These are phyloP conservation scores for Ganaspis brasiliensis DNA, from an alignment of 2,888 invertebrate species.

Conservation along the genomic window DNA sequence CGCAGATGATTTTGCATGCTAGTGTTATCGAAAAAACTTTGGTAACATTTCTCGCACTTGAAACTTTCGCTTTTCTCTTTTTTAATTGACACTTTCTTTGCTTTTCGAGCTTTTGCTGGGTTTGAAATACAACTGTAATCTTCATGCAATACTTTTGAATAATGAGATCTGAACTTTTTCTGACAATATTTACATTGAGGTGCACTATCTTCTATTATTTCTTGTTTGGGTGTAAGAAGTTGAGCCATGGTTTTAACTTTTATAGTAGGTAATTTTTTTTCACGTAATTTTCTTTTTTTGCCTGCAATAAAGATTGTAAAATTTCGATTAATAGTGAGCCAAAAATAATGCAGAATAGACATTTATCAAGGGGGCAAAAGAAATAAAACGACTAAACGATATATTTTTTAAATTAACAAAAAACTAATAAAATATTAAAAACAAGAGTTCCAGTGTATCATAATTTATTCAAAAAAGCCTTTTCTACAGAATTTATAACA, in stretches of 20 bases:
- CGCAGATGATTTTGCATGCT: neutral
- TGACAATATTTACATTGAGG: neutral
- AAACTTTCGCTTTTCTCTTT: neutral
- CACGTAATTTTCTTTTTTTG: neutral
- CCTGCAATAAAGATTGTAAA: neutral
- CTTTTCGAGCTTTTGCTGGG: neutral
- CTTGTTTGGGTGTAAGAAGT: neutral
- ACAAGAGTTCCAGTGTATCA: too few species aligned
- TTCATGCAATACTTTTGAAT: neutral
- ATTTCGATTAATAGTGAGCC: neutral
- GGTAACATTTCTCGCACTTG: neutral
- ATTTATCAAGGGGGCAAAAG: too few species aligned
- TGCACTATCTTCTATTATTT: neutral
- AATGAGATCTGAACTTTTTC: neutral
- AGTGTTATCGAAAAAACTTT: neutral
- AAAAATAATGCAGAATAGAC: too few species aligned
- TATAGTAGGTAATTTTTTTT: neutral
- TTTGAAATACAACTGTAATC: constrained; percentile 8
- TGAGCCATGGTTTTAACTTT: neutral
- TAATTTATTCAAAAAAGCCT: too few species aligned
- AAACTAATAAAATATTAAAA: too few species aligned
- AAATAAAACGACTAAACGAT: too few species aligned
- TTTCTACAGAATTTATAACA: too few species aligned
- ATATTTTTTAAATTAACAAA: too few species aligned
- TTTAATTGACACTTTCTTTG: neutral